A percentile compares a stretch with the other conserved stretches of the same genome.
Conservation (phyloP, 1,140 invertebrate species). For the Yoshiicerus persimilis region DNA sequence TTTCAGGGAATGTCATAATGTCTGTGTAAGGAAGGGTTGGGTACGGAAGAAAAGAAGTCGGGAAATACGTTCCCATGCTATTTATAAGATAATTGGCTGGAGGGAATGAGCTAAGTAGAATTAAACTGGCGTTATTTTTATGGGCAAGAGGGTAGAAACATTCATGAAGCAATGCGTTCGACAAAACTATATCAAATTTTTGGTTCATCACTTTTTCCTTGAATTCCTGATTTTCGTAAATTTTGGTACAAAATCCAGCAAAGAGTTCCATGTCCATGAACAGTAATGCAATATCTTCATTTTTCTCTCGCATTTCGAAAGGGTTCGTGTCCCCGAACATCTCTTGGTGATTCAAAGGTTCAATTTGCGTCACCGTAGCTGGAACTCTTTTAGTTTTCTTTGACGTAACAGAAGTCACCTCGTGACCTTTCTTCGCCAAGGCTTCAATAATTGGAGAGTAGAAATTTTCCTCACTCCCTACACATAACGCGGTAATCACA, state of each 20-base stretch:
- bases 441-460: too few relatives aligned
- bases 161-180: slow-evolving; percentile 56
- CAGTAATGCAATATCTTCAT: slow-evolving; percentile 32
- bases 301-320: not conserved
- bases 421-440: too few relatives aligned
- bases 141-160: slow-evolving; percentile 54
- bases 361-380: too few relatives aligned
- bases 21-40: slow-evolving; percentile 53
- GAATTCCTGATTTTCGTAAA: slow-evolving; percentile 28
- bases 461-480: too few relatives aligned
- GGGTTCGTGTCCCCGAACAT: too few relatives aligned
- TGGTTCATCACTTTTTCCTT: slow-evolving; percentile 48
- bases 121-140: slow-evolving; percentile 53
- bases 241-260: slow-evolving; percentile 34
- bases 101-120: slow-evolving; percentile 53
- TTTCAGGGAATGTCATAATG: slow-evolving; percentile 62
- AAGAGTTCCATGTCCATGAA: slow-evolving; percentile 51
- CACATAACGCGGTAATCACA: too few relatives aligned
- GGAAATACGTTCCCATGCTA: not conserved
- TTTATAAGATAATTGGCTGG: not conserved
- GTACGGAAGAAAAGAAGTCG: not conserved
- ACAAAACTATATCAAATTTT: slow-evolving; percentile 66
- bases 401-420: too few relatives aligned
- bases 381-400: too few relatives aligned
- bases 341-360: too few relatives aligned